Base-by-base conservation (phyloP, 2,113 vertebrate species). In the Sakesphorus luctuosus region DNA sequence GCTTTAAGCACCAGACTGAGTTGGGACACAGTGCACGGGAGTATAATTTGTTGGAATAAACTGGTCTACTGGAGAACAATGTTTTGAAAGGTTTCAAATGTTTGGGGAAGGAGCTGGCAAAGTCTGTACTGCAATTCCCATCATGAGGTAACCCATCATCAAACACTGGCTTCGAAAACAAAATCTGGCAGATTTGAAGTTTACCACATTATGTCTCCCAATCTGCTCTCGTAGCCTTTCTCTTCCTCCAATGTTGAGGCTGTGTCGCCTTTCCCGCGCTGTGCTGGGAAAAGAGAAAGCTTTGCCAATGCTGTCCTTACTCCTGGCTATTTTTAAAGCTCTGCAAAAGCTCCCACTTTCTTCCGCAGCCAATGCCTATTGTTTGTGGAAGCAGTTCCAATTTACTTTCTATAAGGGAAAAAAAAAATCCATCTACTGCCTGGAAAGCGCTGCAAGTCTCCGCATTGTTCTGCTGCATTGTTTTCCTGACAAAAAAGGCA, bases 291-390 rank as follows among this genome's bases (percentile, higher is more conserved):
- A 94, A 87, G 62, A 38, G 28, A 79, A 19, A 0, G 0, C 36
- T 71, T 69, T 91, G 93, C 94, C 93, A 96, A 71, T 5, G 7
- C 0, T 0, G 58, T 89, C 33, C 66, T 94, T 76, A 21, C 35
- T 96, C 83, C 14, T 40, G 46, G 89, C 83, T 96, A 96, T 96
- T 97, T 95, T 96, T 89, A 96, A 87, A 69, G 13, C 78, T 47
- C 72, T 40, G 44, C 49, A 73, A 79, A 87, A 96, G 28, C 63
- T 91, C 67, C 58, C 13, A 5, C 91, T 96, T 94, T 95, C 94
- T 91, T 95, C 94, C 67, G 49, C 11, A 73, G 87, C 94, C 93
- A 93, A 17, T 71, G 78, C 58, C 55, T 91, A 71, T 90, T 91
- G 87, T 96, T 96, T 91, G 55, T 80, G 59, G 63, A 93, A 94